Evolutionary conservation across 2,797 vertebrate species (phyloP).

Genomic region (Peromyscus melanophrys): DNA sequence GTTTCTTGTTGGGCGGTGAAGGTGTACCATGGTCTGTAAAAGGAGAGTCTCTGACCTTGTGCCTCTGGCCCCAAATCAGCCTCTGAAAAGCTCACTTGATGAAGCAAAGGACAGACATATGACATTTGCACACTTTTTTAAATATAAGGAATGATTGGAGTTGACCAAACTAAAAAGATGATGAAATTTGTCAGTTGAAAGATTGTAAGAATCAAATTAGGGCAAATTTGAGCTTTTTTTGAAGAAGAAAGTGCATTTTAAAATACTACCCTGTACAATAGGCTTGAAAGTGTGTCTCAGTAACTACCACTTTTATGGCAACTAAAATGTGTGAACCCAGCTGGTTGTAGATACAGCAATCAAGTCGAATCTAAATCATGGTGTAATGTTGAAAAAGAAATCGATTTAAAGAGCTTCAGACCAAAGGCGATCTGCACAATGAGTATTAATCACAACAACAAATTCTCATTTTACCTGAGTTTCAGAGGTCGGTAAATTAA

Average conservation of each 20-base stretch:
- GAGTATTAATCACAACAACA: constrained; percentile 58
- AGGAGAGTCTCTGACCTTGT: constrained; percentile 23
- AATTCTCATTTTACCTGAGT: constrained; percentile 72
- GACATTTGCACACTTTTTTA: constrained; percentile 59
- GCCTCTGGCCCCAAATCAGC: not conserved
- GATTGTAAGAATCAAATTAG: constrained; percentile 67
- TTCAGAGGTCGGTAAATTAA: constrained; percentile 54
- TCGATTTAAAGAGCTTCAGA: constrained; percentile 67
- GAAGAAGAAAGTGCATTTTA: constrained; percentile 75
- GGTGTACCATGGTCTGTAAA: no score
- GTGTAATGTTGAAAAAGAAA: constrained; percentile 48
- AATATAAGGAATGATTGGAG: constrained; percentile 45
- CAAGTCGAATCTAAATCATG: constrained; percentile 70
- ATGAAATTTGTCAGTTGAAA: constrained; percentile 54
- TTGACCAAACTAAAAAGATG: constrained; percentile 72
- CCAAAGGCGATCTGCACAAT: constrained; percentile 75
- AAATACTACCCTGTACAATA: constrained; percentile 54
- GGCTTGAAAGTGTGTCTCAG: constrained; percentile 54
- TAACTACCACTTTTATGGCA: constrained; percentile 54
- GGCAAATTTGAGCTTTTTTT: constrained; percentile 38
- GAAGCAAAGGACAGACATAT: constrained; percentile 53
- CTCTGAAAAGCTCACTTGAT: constrained; percentile 50
- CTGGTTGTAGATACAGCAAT: constrained; percentile 67
- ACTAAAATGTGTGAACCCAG: constrained; percentile 59
- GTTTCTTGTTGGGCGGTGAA: not conserved